Conservation (phyloP, 1,140 invertebrate genomes). For the Hycleus phaleratus region DNA sequence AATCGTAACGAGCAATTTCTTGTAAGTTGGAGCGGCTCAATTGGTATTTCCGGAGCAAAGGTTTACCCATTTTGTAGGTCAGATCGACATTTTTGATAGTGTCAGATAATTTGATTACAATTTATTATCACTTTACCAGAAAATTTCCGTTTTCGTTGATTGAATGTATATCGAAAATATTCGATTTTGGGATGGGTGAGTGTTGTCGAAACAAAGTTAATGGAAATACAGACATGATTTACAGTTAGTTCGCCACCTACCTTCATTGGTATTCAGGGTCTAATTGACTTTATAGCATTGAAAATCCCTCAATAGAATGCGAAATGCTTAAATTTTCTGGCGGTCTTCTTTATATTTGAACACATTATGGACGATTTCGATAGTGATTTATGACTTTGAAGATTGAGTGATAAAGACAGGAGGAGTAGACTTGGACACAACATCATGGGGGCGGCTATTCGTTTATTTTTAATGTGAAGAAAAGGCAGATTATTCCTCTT, state of each 20-base stretch:
- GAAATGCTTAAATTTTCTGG: conserved; percentile 18
- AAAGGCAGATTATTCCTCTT: conserved; percentile 27
- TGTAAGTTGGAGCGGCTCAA: too few species aligned
- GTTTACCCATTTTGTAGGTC: too few species aligned
- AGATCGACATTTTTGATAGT: too few species aligned
- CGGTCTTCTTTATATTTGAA: conserved; percentile 27
- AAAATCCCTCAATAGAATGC: conserved; percentile 24
- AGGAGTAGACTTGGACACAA: too few species aligned
- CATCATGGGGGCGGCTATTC: too few species aligned
- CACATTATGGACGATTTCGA: conserved; percentile 31
- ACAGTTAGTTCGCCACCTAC: conserved; percentile 19
- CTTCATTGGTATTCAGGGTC: conserved; percentile 22
- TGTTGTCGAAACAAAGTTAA: conserved; percentile 5
- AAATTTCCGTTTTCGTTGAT: too few species aligned
- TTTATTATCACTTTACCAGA: too few species aligned
- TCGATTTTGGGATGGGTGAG: not conserved
- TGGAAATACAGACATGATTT: conserved; percentile 21
- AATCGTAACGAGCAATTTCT: too few species aligned
- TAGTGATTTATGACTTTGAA: conserved; percentile 31
- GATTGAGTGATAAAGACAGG: conserved; percentile 30
- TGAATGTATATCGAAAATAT: too few species aligned
- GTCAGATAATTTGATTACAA: too few species aligned
- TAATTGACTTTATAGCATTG: conserved; percentile 23
- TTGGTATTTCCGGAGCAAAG: too few species aligned
- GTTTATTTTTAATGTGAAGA: conserved; percentile 9